Evolutionary conservation across 1,140 invertebrate species (phyloP).

Genomic region (Galendromus occidentalis): DNA sequence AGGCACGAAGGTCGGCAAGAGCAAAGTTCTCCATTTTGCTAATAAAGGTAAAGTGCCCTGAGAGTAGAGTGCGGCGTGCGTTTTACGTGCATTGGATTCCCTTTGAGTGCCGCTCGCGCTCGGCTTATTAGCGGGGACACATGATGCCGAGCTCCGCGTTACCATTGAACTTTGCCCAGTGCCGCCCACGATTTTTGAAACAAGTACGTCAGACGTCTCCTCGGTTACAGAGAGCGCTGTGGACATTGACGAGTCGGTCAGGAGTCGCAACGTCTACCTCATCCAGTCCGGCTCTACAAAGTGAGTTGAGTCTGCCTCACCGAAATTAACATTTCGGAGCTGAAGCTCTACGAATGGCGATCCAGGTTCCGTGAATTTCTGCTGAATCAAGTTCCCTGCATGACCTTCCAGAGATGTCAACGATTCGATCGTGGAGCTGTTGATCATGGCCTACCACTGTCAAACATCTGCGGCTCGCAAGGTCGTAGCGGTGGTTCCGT

Average conservation of each 20-base stretch:
- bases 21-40: background rate
- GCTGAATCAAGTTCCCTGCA: constrained; percentile 20
- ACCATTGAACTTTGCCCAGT: too few relatives aligned
- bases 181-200: background rate
- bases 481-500: constrained; percentile 93
- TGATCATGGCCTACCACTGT: constrained; percentile 97
- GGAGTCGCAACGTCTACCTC: constrained; percentile 87
- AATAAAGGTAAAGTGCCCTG: background rate
- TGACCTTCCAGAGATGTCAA: constrained; percentile 61
- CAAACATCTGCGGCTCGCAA: constrained; percentile 92
- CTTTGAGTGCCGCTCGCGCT: too few relatives aligned
- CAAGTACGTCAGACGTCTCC: background rate
- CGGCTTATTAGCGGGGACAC: too few relatives aligned
- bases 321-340: background rate
- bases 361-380: constrained; percentile 10
- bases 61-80: too few relatives aligned
- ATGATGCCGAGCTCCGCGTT: too few relatives aligned
- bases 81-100: too few relatives aligned
- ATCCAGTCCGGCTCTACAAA: constrained; percentile 91
- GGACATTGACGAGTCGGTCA: constrained; percentile 80
- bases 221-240: constrained; percentile 59
- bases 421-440: constrained; percentile 95
- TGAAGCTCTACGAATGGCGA: background rate
- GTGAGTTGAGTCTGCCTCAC: constrained; percentile 24
- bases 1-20: constrained; percentile 59